Evolutionary conservation across 2,888 invertebrate species (phyloP), one percentile per base, ranked within the genome.

Genomic region (Tanypteryx hageni): DNA sequence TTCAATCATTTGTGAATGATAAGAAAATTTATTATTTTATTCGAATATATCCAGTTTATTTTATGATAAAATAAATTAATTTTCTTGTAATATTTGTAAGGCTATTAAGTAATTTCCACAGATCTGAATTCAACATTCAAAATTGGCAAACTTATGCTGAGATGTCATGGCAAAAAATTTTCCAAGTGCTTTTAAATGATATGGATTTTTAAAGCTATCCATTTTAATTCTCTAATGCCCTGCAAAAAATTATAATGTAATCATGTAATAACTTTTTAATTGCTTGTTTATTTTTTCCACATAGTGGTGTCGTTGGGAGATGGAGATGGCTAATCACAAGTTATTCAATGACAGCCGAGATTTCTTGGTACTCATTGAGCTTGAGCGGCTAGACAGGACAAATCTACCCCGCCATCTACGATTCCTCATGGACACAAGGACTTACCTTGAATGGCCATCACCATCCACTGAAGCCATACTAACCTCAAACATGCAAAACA

Each of bases 251-350:
- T 61, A 16, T 61, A 0, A 13, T 61, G 7, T 18, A 61, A 61
- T 61, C 18, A 61, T 61, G 7, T 1, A 16, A 16, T 61, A 61
- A 61, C 8, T 61, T 18, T 61, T 4, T 76, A 18, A 61, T 82
- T 64, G 68, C 0, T 83, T 44, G 44, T 44, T 5, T 44, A 44
- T 44, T 44, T 13, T 76, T 7, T 76, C 22, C 44, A 61, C 16
- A 13, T 22, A 89, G 89, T 89, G 89, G 89, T 89, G 89, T 56
- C 61, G 89, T n/a, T 89, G 89, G 89, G 89, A 89, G 91, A 92
- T 93, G 93, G 93, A 92, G 92, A 92, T 93, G 92, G 93, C 93
- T 4, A 93, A 92, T 76, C 92, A 92, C 92, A 92, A 92, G 61
- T 57, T 93, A 27, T 92, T 93, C 56, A 92, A 93, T 58, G 89